phyloP scores from a whole-genome alignment of 35 echinoderm and acorn worm species.

The Acanthaster planci region DNA sequence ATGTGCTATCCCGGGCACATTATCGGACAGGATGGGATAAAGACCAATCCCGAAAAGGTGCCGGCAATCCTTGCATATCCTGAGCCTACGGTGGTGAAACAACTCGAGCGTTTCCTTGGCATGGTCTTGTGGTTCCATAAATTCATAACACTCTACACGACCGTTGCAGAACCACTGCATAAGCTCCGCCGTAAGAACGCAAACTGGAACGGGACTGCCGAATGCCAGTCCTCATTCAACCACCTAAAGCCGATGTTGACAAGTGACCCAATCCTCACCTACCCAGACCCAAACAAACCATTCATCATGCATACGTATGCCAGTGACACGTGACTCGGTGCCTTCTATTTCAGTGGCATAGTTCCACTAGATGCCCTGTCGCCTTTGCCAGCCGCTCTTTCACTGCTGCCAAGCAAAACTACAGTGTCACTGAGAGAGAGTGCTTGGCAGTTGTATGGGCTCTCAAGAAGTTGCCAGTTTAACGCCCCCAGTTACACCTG shows the following conservation, averaged over 20 bases:
- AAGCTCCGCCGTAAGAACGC: no score
- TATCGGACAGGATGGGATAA: no score
- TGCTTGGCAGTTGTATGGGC: constrained; percentile 37
- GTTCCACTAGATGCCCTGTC: background rate
- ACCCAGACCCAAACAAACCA: background rate
- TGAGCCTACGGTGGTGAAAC: no score
- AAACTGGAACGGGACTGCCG: background rate
- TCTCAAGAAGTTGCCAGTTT: no score
- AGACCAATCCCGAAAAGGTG: no score
- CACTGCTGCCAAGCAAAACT: constrained; percentile 16
- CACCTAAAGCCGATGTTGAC: constrained; percentile 1
- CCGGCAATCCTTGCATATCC: no score
- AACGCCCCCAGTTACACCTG: no score
- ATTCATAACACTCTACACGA: background rate
- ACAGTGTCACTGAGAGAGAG: constrained; percentile 35
- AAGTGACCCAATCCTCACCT: constrained; percentile 2
- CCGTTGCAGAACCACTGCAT: background rate
- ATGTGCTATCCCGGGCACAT: constrained; percentile 50
- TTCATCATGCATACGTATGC: constrained; percentile 42
- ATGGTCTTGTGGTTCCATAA: constrained; percentile 28
- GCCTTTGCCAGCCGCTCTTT: constrained; percentile 31
- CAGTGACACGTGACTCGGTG: constrained; percentile 15
- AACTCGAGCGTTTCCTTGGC: no score
- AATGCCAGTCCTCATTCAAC: background rate
- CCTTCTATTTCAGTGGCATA: constrained; percentile 29